These are phyloP conservation scores for Caenorhabditis sinica DNA, from an alignment of 2,888 invertebrate species.

Conservation along the genomic window DNA sequence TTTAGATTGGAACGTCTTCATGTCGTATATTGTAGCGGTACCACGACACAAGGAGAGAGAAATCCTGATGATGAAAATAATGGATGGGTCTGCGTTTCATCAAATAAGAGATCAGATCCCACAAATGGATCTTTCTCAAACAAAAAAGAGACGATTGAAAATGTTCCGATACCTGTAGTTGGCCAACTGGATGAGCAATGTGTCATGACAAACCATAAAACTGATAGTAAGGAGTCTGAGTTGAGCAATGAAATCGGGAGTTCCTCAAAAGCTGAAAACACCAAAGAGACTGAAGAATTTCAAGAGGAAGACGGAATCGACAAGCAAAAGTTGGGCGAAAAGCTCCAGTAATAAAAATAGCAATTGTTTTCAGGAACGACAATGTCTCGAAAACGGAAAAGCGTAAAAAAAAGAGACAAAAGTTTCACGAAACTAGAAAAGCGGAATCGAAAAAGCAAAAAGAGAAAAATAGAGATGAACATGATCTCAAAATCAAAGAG, in stretches of 20 bases:
- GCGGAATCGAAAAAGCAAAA: neutral
- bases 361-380: too few relatives aligned
- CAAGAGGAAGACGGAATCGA: neutral
- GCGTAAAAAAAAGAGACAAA: too few relatives aligned
- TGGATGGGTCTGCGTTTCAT: slow-evolving; percentile 18
- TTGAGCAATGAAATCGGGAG: too few relatives aligned
- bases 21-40: too few relatives aligned
- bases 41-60: neutral
- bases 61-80: neutral
- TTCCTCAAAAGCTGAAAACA: too few relatives aligned
- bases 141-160: too few relatives aligned
- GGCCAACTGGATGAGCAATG: too few relatives aligned
- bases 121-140: neutral
- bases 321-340: neutral
- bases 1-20: too few relatives aligned
- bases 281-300: too few relatives aligned
- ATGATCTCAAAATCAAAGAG: neutral
- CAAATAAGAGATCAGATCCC: neutral
- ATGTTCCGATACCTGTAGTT: too few relatives aligned
- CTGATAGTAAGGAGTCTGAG: too few relatives aligned
- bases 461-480: slow-evolving; percentile 2
- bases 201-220: too few relatives aligned
- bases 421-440: neutral
- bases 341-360: neutral
- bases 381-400: neutral